These are phyloP conservation scores for Anas platyrhynchos DNA, from an alignment of 2,113 vertebrate genomes.

Conservation along the genomic window DNA sequence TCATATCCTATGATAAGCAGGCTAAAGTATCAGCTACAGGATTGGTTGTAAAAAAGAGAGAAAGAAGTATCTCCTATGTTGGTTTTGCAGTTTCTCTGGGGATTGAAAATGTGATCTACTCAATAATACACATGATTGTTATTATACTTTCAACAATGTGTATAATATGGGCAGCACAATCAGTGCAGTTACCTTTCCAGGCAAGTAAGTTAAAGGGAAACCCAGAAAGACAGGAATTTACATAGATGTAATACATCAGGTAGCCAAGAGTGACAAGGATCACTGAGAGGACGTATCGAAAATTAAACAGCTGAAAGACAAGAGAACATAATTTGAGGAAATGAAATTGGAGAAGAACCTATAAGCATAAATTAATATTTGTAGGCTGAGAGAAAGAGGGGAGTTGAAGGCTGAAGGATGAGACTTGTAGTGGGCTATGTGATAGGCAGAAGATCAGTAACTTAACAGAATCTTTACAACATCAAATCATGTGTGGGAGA, in stretches of 20 bases:
- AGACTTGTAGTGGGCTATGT: conserved; percentile 31
- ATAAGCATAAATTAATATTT: conserved; percentile 28
- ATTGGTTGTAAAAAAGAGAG: not conserved
- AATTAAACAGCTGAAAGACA: not conserved
- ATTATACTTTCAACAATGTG: not conserved
- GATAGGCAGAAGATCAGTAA: conserved; percentile 27
- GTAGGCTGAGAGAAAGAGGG: conserved; percentile 7
- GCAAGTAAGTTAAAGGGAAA: not conserved
- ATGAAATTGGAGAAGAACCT: conserved; percentile 32
- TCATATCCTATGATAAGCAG: not conserved
- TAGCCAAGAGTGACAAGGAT: conserved; percentile 3
- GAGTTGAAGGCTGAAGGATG: conserved; percentile 23
- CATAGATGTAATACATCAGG: not conserved
- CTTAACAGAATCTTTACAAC: conserved; percentile 28
- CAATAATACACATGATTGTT: not conserved
- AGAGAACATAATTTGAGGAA: conserved; percentile 17
- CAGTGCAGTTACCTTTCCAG: not conserved
- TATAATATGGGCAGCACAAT: not conserved
- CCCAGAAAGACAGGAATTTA: not conserved
- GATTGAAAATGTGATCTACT: not conserved
- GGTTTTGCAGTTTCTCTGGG: not conserved
- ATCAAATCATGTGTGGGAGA: not conserved
- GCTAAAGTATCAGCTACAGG: not conserved
- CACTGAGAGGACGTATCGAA: not conserved
- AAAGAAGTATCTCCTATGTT: not conserved